A percentile compares a stretch with the other conserved stretches of the same genome.
These are phyloP conservation scores for Thereva unica DNA, from an alignment of 2,888 invertebrate species.

Conservation along the genomic window DNA sequence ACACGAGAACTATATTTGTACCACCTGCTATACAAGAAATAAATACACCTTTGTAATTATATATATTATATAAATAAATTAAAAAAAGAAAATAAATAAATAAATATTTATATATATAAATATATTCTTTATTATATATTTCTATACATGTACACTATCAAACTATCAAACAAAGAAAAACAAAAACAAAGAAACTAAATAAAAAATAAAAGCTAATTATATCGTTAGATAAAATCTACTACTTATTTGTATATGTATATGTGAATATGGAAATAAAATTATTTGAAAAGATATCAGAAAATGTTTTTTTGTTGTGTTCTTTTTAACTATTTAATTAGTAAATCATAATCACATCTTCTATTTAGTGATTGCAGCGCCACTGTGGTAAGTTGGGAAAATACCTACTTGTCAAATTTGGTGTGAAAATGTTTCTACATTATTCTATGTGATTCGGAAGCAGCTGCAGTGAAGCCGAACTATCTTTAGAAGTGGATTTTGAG, in stretches of 20 bases:
- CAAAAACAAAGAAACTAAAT: not conserved
- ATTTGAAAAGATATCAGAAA: conserved; percentile 14
- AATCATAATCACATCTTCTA: too few species aligned
- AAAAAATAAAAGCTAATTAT: conserved; percentile 32
- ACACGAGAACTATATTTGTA: conserved; percentile 37
- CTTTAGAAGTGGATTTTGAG: too few species aligned
- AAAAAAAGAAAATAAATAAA: too few species aligned
- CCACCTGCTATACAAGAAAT: conserved; percentile 34
- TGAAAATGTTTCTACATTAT: too few species aligned
- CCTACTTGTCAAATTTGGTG: too few species aligned
- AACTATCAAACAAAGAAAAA: conserved; percentile 15
- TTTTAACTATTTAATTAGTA: too few species aligned
- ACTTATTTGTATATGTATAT: conserved; percentile 40
- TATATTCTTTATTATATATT: conserved; percentile 41
- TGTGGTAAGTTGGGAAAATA: too few species aligned
- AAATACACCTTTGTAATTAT: conserved; percentile 24
- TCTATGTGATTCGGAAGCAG: too few species aligned
- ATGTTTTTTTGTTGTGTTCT: too few species aligned
- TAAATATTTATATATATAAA: conserved; percentile 14
- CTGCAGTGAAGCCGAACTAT: too few species aligned
- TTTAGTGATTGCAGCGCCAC: too few species aligned
- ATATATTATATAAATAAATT: conserved; percentile 22
- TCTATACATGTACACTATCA: conserved; percentile 41
- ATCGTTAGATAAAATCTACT: conserved; percentile 35
- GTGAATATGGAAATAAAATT: conserved; percentile 36